Evolutionary conservation across 2,113 vertebrate species (phyloP).

Genomic region (Apus apus): DNA sequence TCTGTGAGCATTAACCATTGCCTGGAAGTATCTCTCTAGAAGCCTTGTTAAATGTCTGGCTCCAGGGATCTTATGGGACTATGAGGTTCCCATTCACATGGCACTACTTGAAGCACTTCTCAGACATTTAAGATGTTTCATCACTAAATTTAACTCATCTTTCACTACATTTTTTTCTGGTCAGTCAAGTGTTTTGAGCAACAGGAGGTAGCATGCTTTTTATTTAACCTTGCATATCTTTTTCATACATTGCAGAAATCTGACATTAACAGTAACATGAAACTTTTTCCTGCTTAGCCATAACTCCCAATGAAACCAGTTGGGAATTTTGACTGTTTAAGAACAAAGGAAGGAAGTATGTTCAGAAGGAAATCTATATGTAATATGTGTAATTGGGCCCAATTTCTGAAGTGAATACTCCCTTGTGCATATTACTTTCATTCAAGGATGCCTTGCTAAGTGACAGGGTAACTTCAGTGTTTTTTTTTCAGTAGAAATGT

Average conservation of each 20-base stretch:
- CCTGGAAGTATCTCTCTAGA: not conserved
- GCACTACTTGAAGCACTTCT: not conserved
- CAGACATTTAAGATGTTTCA: not conserved
- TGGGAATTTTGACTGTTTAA: not conserved
- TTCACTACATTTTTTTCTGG: not conserved
- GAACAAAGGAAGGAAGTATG: not conserved
- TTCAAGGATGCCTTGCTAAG: slow-evolving; percentile 31
- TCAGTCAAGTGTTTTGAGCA: not conserved
- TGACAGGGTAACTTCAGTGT: slow-evolving; percentile 23
- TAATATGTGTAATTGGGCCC: not conserved
- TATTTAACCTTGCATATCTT: not conserved
- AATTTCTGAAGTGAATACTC: slow-evolving; percentile 26
- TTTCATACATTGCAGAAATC: not conserved
- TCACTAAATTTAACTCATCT: not conserved
- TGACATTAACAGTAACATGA: not conserved
- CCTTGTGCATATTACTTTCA: not conserved
- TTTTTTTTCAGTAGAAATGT: slow-evolving; percentile 37
- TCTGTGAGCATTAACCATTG: not conserved
- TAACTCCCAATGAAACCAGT: not conserved
- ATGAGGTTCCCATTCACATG: not conserved
- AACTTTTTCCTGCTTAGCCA: not conserved
- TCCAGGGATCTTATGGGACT: not conserved
- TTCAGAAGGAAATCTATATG: not conserved
- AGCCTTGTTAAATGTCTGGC: not conserved
- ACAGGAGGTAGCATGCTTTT: not conserved